These are phyloP conservation scores for Momotus momota DNA, from an alignment of 2,797 vertebrate species.

Conservation along the genomic window DNA sequence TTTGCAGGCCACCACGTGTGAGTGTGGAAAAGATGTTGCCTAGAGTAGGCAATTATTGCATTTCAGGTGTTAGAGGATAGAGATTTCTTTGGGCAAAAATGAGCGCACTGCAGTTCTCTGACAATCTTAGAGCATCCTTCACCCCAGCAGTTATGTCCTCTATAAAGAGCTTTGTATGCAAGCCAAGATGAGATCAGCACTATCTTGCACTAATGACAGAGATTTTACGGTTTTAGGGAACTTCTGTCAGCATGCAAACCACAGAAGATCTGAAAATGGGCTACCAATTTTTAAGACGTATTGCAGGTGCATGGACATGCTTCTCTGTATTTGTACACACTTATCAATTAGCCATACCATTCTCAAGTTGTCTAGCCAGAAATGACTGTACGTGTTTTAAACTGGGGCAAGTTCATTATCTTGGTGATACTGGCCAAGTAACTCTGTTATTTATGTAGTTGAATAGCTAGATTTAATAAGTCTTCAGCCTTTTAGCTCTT, in stretches of 20 bases:
- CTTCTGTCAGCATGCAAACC: background rate
- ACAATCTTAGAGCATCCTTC: background rate
- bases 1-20: background rate
- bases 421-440: background rate
- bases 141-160: background rate
- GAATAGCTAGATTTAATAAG: background rate
- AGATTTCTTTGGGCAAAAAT: background rate
- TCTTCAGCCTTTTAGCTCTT: background rate
- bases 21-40: background rate
- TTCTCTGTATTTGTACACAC: background rate
- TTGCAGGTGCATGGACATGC: fast-evolving
- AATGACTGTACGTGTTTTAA: background rate
- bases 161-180: background rate
- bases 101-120: background rate
- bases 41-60: background rate
- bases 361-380: background rate
- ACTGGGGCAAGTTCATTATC: background rate
- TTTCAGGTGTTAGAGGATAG: background rate
- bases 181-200: background rate
- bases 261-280: background rate
- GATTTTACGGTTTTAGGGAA: background rate
- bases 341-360: background rate
- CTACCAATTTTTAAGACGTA: background rate
- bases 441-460: background rate
- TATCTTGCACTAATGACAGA: background rate